Evolutionary conservation across 2,797 vertebrate species (phyloP).

Genomic region (Anguilla pacifica): DNA sequence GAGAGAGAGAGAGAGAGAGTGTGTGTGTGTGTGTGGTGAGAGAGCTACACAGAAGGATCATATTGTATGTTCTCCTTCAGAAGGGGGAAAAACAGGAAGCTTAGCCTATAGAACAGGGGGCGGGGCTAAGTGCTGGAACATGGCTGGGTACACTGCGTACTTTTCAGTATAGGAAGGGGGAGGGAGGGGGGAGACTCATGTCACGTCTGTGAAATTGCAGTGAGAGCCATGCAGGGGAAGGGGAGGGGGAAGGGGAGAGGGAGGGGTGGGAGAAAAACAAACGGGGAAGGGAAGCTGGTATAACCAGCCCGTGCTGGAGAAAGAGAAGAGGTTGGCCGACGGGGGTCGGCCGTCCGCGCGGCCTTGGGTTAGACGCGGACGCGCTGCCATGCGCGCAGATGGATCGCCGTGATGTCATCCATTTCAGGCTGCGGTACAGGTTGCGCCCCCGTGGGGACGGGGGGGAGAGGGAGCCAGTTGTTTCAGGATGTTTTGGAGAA

Average conservation of each 20-base stretch:
- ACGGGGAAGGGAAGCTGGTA: neutral
- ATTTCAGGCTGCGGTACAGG: neutral
- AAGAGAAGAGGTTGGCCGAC: neutral
- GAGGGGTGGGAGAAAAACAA: neutral
- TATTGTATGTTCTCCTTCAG: neutral
- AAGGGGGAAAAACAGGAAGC: slow-evolving; percentile 32
- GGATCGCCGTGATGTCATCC: neutral
- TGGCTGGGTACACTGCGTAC: slow-evolving; percentile 24
- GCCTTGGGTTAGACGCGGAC: neutral
- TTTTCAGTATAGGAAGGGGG: slow-evolving; percentile 6
- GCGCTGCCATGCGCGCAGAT: neutral
- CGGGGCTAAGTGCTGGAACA: neutral
- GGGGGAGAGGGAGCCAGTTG: neutral
- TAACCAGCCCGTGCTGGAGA: neutral
- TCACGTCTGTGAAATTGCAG: slow-evolving; percentile 11
- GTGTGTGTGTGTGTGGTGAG: neutral
- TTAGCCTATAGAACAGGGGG: slow-evolving; percentile 28
- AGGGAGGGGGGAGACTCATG: neutral
- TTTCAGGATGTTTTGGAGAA: neutral
- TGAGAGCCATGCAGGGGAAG: neutral
- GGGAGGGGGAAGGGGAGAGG: neutral
- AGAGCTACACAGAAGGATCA: neutral
- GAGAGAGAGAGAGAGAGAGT: neutral
- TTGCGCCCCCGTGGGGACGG: neutral
- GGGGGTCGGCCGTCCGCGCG: neutral